Conservation (phyloP, 2,797 vertebrate species). For the Cynopterus sphinx region DNA sequence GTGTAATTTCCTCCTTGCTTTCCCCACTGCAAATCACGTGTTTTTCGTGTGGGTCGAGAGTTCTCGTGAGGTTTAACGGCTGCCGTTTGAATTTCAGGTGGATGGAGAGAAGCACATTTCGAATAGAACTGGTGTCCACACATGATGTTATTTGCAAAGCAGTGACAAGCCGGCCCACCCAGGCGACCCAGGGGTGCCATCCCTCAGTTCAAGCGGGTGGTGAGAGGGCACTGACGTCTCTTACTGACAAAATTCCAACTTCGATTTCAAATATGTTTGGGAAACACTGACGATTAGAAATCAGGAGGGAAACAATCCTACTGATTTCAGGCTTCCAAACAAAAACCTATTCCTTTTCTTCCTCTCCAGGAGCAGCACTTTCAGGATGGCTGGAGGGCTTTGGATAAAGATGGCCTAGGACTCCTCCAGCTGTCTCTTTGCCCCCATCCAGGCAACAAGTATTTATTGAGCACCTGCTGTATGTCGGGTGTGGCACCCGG, state of each 20-base stretch:
- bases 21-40: not conserved
- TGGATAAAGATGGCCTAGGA: not conserved
- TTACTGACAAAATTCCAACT: not conserved
- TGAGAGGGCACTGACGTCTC: not conserved
- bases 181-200: not conserved
- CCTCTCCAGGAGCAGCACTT: not conserved
- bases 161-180: not conserved
- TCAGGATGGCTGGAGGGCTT: not conserved
- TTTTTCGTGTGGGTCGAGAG: not conserved
- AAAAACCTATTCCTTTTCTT: not conserved
- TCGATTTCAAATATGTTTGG: not conserved
- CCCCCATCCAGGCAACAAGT: not conserved
- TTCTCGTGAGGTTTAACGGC: not conserved
- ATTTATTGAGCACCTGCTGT: not conserved
- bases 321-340: not conserved
- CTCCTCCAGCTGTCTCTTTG: not conserved
- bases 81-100: not conserved
- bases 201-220: not conserved
- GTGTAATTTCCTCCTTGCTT: not conserved
- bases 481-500: not conserved
- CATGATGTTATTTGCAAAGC: not conserved
- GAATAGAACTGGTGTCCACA: not conserved
- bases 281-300: not conserved
- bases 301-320: not conserved
- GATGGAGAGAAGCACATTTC: not conserved